Conservation (phyloP, 2,888 invertebrate species). For the Nudaria mundana region DNA sequence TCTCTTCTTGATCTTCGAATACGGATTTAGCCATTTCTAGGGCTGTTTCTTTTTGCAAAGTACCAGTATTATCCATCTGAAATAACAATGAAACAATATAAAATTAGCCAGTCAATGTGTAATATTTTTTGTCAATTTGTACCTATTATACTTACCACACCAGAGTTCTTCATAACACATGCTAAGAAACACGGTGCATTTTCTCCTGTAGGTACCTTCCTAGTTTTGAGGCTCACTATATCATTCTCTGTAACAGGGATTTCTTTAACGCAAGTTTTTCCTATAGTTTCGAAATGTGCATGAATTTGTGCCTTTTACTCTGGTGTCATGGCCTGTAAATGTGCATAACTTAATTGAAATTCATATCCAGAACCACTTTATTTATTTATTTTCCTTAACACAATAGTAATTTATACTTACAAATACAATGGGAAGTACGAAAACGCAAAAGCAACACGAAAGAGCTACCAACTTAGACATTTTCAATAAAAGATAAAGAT, state of each 20-base stretch:
- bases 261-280: conserved; percentile 52
- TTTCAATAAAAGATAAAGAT: conserved; percentile 28
- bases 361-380: too few relatives aligned
- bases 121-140: too few relatives aligned
- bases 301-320: conserved; percentile 58
- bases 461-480: conserved; percentile 42
- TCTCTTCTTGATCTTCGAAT: conserved; percentile 57
- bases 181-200: conserved; percentile 64
- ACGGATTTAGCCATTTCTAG: conserved; percentile 54
- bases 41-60: conserved; percentile 56
- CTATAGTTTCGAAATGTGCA: conserved; percentile 53
- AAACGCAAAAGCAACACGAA: conserved; percentile 35
- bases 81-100: background rate
- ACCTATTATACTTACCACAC: conserved; percentile 65
- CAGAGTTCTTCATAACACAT: conserved; percentile 57
- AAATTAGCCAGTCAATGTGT: too few relatives aligned
- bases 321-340: conserved; percentile 54
- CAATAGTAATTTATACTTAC: conserved; percentile 35
- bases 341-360: background rate
- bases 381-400: background rate
- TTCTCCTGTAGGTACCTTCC: conserved; percentile 46
- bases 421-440: conserved; percentile 35
- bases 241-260: conserved; percentile 49
- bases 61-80: conserved; percentile 59
- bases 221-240: conserved; percentile 43